A percentile compares a stretch with the other conserved stretches of the same genome.
phyloP scores from a whole-genome alignment of 2,797 vertebrate genomes.

The Vireo griseus region DNA sequence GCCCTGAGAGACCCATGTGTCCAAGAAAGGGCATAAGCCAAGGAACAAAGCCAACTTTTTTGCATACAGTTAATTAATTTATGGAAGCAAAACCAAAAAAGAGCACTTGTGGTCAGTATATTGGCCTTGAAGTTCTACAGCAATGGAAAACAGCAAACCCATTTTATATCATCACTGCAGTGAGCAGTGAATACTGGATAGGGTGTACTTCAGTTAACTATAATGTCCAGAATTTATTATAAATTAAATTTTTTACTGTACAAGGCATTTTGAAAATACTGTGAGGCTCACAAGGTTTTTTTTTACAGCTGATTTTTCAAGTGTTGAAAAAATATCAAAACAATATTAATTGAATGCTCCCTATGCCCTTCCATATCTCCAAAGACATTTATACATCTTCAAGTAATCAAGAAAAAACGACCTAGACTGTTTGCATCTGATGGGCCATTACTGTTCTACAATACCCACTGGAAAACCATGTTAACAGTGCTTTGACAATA shows the following conservation, averaged over 20 bases:
- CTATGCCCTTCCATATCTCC: not conserved
- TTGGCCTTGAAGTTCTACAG: not conserved
- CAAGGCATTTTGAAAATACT: not conserved
- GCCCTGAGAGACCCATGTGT: accelerated
- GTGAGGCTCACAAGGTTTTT: not conserved
- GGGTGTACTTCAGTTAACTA: not conserved
- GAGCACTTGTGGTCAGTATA: not conserved
- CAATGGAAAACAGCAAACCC: not conserved
- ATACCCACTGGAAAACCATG: conserved; percentile 18
- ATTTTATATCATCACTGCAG: not conserved
- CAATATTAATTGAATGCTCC: not conserved
- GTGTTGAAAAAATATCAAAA: not conserved
- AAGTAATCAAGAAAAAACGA: not conserved
- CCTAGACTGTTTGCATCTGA: conserved; percentile 46
- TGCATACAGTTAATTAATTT: not conserved
- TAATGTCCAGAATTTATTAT: not conserved
- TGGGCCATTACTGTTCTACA: conserved; percentile 55
- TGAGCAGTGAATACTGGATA: not conserved
- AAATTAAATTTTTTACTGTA: conserved; percentile 9
- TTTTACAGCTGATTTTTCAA: conserved; percentile 4
- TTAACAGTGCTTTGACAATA: conserved; percentile 60
- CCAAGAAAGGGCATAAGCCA: not conserved
- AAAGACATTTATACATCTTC: conserved; percentile 21
- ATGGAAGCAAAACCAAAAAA: not conserved
- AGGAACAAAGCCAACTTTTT: not conserved